Percentiles rank a stretch among this genome's conserved stretches.
Conservation (phyloP, 2,113 vertebrate species). For the Helogale parvula region DNA sequence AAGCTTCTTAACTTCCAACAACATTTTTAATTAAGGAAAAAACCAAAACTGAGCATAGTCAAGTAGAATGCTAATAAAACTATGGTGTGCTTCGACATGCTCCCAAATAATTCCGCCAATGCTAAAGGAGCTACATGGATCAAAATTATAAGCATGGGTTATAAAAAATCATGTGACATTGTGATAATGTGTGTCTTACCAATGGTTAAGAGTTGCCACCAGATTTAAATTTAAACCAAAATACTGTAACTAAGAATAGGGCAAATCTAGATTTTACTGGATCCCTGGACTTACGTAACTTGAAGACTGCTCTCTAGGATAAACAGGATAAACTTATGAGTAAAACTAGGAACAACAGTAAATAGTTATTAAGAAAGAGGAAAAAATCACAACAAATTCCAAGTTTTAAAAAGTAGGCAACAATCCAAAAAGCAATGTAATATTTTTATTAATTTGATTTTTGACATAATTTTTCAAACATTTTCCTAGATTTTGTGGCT, state of each 20-base stretch:
- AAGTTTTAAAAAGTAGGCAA: not conserved
- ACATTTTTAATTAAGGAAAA: not conserved
- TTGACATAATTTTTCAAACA: not conserved
- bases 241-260: not conserved
- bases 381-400: not conserved
- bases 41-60: not conserved
- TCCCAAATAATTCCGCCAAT: not conserved
- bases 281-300: not conserved
- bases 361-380: not conserved
- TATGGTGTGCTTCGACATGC: not conserved
- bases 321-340: not conserved
- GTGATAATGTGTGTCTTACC: not conserved
- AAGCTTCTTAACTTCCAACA: not conserved
- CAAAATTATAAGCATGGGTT: not conserved
- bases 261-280: not conserved
- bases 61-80: not conserved
- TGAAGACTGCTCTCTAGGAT: not conserved
- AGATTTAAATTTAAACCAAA: slow-evolving; percentile 4
- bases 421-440: not conserved
- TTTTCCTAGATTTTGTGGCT: not conserved
- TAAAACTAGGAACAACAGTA: not conserved
- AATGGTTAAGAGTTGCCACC: not conserved
- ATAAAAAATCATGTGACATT: not conserved
- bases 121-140: not conserved
- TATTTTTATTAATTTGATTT: not conserved